Evolutionary conservation across 2,888 invertebrate genomes (phyloP), one percentile per base, ranked within the genome.

Genomic region (Drosophila borborema): DNA sequence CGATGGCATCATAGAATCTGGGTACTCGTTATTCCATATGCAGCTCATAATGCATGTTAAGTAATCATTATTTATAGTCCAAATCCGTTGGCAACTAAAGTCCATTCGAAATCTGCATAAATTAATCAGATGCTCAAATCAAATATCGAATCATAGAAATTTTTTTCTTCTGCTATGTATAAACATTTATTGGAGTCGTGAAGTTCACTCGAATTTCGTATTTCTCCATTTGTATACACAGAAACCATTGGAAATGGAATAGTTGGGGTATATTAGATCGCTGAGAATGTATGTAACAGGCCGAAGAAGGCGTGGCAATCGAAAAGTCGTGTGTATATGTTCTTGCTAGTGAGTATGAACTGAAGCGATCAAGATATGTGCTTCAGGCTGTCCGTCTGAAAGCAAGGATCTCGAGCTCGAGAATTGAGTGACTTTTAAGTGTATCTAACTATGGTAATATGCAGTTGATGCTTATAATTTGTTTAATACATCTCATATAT

Each of bases 141-240:
- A 51, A 51, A 51, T 51, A 51, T 51, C 49, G 34, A n/a, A 51
- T 34, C 49, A 34, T 51, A 51, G 49, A 51, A 34, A 34, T 34
- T 2, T 28, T 9, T n/a, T 12, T 34, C 34, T 28, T 28, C 4
- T 23, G 23, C 23, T 23, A 23, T n/a, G 18, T 49, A 31, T n/a
- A 49, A 31, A 34, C 49, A 49, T n/a, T 34, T 34, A 49, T 49
- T 49, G 49, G 12, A 34, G n/a, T 31, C 12, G 12, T 49, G 49
- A 49, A 18, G 31, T 49, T 31, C n/a, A 31, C n/a, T n/a, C 49
- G 12, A 3, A 10, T 31, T 6, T 4, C 49, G 31, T n/a, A 51
- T 7, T 18, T 12, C 34, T 51, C 49, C n/a, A 34, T 51, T 31
- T 49, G 5, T 10, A 31, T 31, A 49, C 48, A 9, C 16, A 28